A percentile compares a stretch with the other conserved stretches of the same genome.
Conservation (phyloP, 2,113 vertebrate genomes). For the Smithornis capensis region DNA sequence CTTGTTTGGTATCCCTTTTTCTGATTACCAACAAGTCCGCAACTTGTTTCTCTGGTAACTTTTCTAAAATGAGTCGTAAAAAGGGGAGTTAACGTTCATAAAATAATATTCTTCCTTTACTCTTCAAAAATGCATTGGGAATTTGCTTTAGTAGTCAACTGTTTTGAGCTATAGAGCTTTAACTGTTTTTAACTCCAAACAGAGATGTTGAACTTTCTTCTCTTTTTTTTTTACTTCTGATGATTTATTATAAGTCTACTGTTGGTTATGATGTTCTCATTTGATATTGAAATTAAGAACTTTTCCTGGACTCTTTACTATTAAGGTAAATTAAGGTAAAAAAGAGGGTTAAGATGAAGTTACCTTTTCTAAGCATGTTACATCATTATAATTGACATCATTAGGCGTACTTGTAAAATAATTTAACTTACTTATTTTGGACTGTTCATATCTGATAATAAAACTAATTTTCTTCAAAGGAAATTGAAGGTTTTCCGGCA, state of each 20-base stretch:
- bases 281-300: neutral
- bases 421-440: neutral
- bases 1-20: neutral
- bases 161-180: neutral
- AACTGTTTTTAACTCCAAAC: neutral
- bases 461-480: neutral
- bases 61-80: neutral
- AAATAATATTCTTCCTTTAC: neutral
- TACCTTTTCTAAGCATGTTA: neutral
- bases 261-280: neutral
- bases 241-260: neutral
- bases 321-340: neutral
- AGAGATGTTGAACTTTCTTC: neutral
- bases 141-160: neutral
- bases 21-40: neutral
- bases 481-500: neutral
- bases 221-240: neutral
- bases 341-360: neutral
- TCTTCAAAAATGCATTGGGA: neutral
- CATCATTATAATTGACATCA: accelerated
- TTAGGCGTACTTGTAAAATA: neutral
- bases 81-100: neutral
- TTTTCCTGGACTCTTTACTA: neutral
- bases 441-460: neutral
- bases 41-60: neutral